Percentiles rank a stretch among this genome's conserved stretches.
These are phyloP conservation scores for Elysia crispata DNA, from an alignment of 2,888 invertebrate genomes.

Conservation along the genomic window DNA sequence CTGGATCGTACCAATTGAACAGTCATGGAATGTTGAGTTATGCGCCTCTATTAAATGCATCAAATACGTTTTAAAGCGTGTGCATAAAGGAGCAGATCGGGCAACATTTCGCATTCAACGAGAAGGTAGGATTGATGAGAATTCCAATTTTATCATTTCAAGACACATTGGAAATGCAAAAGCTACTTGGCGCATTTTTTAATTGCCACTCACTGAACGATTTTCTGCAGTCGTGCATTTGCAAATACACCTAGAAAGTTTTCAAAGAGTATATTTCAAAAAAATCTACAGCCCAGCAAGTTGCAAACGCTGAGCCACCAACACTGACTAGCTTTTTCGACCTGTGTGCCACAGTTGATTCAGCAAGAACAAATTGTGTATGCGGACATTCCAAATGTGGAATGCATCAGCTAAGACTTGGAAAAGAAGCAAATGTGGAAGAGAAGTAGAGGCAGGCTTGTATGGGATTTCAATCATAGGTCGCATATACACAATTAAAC, in stretches of 20 bases:
- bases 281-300: conserved; percentile 17
- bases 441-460: conserved; percentile 9
- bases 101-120: conserved; percentile 9
- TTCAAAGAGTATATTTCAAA: conserved; percentile 24
- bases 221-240: neutral
- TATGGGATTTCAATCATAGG: conserved; percentile 30
- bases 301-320: conserved; percentile 3
- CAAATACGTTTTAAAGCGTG: conserved; percentile 47
- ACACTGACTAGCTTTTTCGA: conserved; percentile 48
- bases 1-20: conserved; percentile 20
- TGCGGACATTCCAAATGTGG: conserved; percentile 55
- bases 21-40: conserved; percentile 7
- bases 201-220: neutral
- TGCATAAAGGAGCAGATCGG: conserved; percentile 44
- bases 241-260: neutral
- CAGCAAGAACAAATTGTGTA: conserved; percentile 53
- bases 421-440: conserved; percentile 34
- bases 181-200: conserved; percentile 10
- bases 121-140: conserved; percentile 10
- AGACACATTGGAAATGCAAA: neutral
- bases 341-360: conserved; percentile 43
- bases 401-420: conserved; percentile 43
- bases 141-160: neutral
- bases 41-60: conserved; percentile 40
- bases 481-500: conserved; percentile 59